Evolutionary conservation across 2,888 invertebrate species (phyloP).

Genomic region (Craniophora ligustri): DNA sequence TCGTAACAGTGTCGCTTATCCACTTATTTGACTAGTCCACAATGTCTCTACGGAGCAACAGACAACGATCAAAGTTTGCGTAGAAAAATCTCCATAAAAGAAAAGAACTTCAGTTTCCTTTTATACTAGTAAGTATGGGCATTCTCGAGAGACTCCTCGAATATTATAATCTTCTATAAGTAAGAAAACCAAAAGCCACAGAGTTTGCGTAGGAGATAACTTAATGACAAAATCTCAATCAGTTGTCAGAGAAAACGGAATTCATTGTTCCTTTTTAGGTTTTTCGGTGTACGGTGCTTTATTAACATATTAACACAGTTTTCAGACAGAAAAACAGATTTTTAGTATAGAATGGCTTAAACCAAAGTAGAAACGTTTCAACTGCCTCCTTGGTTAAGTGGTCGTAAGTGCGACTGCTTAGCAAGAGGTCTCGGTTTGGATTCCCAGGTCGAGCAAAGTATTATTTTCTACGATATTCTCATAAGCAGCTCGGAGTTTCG

Average conservation of each 20-base stretch:
- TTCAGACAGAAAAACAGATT: too few species aligned
- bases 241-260: not conserved
- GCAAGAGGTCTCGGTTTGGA: too few species aligned
- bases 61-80: constrained; percentile 31
- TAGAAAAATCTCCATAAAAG: constrained; percentile 16
- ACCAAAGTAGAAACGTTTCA: too few species aligned
- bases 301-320: too few species aligned
- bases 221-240: not conserved
- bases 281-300: too few species aligned
- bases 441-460: too few species aligned
- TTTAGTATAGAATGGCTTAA: too few species aligned
- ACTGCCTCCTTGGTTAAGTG: too few species aligned
- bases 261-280: not conserved
- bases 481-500: too few species aligned
- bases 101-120: not conserved
- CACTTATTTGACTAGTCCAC: constrained; percentile 21
- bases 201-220: not conserved
- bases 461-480: too few species aligned
- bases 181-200: not conserved
- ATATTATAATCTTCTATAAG: constrained; percentile 29
- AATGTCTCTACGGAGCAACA: constrained; percentile 7
- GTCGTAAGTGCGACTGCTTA: too few species aligned
- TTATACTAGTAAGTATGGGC: not conserved
- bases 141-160: constrained; percentile 13
- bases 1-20: constrained; percentile 3